These are phyloP conservation scores for Clamator glandarius DNA, from an alignment of 2,797 vertebrate species.

Conservation along the genomic window DNA sequence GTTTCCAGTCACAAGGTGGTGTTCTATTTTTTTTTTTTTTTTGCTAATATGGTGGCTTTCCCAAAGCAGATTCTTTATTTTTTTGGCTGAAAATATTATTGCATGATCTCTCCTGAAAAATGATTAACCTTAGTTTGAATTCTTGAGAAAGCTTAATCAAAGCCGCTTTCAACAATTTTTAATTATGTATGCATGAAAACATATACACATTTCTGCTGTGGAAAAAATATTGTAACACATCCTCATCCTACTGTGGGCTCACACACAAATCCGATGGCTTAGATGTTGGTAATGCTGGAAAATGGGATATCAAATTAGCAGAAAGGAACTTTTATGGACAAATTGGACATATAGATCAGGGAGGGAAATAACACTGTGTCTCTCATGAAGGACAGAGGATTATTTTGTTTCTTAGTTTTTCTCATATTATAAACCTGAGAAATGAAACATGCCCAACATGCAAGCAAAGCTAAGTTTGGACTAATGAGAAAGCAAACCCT, in stretches of 20 bases:
- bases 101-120: constrained; percentile 38
- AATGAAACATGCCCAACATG: neutral
- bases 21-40: neutral
- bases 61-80: neutral
- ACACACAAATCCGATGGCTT: constrained; percentile 33
- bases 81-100: constrained; percentile 24
- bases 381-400: neutral
- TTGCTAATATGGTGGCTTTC: neutral
- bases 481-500: constrained; percentile 25
- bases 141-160: constrained; percentile 64
- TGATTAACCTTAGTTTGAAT: constrained; percentile 63
- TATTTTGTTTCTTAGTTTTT: constrained; percentile 26
- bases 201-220: constrained; percentile 24
- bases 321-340: constrained; percentile 15
- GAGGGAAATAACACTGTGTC: neutral
- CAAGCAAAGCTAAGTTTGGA: neutral
- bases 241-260: neutral
- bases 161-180: constrained; percentile 57
- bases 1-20: constrained; percentile 1
- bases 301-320: constrained; percentile 27
- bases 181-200: constrained; percentile 64
- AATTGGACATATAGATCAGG: constrained; percentile 19
- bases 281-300: constrained; percentile 25
- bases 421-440: neutral
- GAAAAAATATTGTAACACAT: constrained; percentile 30